Evolutionary conservation across 2,888 invertebrate genomes (phyloP), one percentile per base, ranked within the genome.

Genomic region (Harpagoxenus sublaevis): DNA sequence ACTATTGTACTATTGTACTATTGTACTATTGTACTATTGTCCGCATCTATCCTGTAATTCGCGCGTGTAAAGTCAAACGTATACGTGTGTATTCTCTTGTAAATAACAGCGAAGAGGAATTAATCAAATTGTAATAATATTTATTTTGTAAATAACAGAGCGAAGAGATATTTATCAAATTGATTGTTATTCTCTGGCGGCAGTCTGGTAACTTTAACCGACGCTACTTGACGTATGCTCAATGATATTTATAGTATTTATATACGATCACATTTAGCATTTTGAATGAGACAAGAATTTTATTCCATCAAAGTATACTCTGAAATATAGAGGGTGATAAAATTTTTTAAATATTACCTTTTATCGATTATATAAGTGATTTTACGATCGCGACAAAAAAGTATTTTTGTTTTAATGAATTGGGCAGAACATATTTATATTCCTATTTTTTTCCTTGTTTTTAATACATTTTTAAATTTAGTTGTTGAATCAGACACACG

Each of bases 21-120:
- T 63, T 63, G 65, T 65, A 12, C 28, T 1, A 66, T 66, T 48
- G 65, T 45, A 12, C 39, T 42, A 65, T 65, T 65, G 65, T 65
- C 45, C 0, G 28, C 48, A 4, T 12, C 45, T 45, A 66, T 31
- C 10, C 28, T 9, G 15, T 48, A 75, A 31, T 68, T 9, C n/a
- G 3, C 18, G 6, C 10, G 10, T 71, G 1, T 55, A 35, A 42
- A 60, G 39, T 57, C n/a, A 55, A 55, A 73, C 2, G 15, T 35
- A 15, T 35, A 15, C 55, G 18, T 1, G 48, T 31, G 2, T 51
- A 48, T 18, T 15, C 12, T 28, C 23, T n/a, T 6, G 31, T 31
- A 18, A 68, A 48, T 48, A 31, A 68, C 5, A 18, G 18, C 31
- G 45, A 28, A 1, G 35, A 39, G 6, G n/a, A 53, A n/a, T n/a